Base-by-base conservation (phyloP, 2,888 invertebrate genomes). In the Lissocephala sabroskyi region DNA sequence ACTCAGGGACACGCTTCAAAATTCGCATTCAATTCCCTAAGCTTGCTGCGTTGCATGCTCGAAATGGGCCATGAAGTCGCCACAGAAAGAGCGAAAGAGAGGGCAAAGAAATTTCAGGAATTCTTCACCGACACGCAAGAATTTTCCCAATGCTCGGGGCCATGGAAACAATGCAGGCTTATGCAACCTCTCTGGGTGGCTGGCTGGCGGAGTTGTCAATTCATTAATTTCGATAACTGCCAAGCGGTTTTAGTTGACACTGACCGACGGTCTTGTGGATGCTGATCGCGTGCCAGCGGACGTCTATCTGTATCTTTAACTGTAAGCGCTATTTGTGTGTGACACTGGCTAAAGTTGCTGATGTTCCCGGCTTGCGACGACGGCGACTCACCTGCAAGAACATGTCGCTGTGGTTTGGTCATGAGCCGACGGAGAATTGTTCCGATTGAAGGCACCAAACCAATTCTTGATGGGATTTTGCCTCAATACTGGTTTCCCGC, bases 371-470 rank as follows among this genome's bases (percentile, higher is more conserved):
- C 23, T 23, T 23, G 23, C 7, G 23, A 23, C 23, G 23, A 7
- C 23, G 7, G 4, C 23, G 23, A 50, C 59, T 67, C 62, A 81
- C 80, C 80, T 81, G 82, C 80, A 81, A 60, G 79, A 77, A 59
- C 82, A 81, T 59, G 71, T 79, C 52, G 77, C 37, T 28, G 53
- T 28, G 37, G 57, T 62, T 63, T 62, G 59, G 55, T 65, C 91
- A 18, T 75, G 67, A 52, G 74, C 66, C 53, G 91, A 90, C 48
- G 66, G 77, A 51, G 76, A 65, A 55, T 77, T 80, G 63, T 87
- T 86, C 75, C 91, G 88, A 60, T 89, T 90, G 85, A 89, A 90
- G 40, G 88, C 84, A 19, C 89, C 87, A 68, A 89, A 87, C 80
- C 88, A 86, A 79, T 87, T 88, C 82, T 86, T 88, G 33, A 86